phyloP scores from a whole-genome alignment of 2,888 invertebrate species.

The Hipparchia semele region DNA sequence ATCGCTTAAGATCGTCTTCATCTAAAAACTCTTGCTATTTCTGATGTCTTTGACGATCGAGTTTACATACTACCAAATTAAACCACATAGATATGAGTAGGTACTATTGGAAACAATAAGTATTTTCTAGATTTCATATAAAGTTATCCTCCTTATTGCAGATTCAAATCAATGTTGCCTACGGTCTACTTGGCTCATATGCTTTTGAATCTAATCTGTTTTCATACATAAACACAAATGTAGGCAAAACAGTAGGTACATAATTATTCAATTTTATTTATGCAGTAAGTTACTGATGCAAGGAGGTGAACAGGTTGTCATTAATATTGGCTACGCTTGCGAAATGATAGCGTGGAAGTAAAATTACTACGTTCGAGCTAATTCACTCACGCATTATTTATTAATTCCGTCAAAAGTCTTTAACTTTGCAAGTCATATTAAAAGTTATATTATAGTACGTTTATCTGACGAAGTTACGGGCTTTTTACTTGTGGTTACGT shows the following conservation, averaged over 20 bases:
- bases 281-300: conserved; percentile 43
- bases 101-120: not conserved
- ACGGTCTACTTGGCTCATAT: not conserved
- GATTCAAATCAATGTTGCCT: not conserved
- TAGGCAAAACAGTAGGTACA: no score
- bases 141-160: not conserved
- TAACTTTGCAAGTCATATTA: no score
- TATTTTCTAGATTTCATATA: not conserved
- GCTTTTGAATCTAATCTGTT: no score
- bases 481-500: no score
- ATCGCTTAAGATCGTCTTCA: no score
- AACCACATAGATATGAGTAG: not conserved
- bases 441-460: no score
- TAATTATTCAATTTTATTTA: conserved; percentile 8
- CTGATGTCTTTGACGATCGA: no score
- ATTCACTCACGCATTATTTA: conserved; percentile 20
- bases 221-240: no score
- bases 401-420: not conserved
- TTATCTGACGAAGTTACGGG: no score
- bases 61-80: not conserved
- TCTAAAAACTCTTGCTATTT: no score
- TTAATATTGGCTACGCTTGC: conserved; percentile 29
- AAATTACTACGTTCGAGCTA: conserved; percentile 4
- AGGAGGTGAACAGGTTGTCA: conserved; percentile 52
- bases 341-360: conserved; percentile 19